A percentile compares a stretch with the other conserved stretches of the same genome.
Evolutionary conservation across 2,113 vertebrate genomes (phyloP).

Genomic region (Peromyscus polionotus): DNA sequence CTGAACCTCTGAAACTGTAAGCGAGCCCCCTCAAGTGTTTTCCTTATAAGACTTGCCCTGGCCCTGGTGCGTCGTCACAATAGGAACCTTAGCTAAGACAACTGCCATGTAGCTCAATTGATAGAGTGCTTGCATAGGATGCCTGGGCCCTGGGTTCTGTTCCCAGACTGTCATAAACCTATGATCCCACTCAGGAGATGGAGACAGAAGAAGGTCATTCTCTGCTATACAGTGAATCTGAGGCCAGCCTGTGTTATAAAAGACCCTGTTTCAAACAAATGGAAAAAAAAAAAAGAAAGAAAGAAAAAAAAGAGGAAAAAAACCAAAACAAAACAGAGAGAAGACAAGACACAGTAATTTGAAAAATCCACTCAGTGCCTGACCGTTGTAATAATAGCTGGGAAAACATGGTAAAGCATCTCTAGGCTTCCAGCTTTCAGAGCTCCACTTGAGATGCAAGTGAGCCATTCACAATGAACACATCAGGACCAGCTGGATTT

Average conservation of each 20-base stretch:
- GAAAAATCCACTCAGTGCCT: slow-evolving; percentile 25
- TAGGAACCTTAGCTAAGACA: neutral
- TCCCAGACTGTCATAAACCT: neutral
- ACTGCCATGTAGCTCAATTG: neutral
- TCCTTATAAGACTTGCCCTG: neutral
- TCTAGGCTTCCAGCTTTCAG: neutral
- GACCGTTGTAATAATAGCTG: neutral
- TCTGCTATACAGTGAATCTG: neutral
- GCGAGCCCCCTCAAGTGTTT: neutral
- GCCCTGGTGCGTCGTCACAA: neutral
- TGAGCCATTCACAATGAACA: neutral
- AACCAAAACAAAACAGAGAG: neutral
- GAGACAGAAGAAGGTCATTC: neutral
- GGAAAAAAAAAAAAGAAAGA: neutral
- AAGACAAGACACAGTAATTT: neutral
- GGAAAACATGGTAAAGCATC: neutral
- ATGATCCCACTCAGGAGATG: neutral
- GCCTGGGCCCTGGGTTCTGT: neutral
- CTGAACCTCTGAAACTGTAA: neutral
- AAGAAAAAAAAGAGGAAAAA: neutral
- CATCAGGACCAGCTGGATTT: neutral
- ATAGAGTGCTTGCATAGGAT: neutral
- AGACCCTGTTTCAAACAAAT: neutral
- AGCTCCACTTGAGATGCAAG: neutral
- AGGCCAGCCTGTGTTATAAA: neutral